Evolutionary conservation across 2,888 invertebrate species (phyloP).

Genomic region (Creontiades dilutus): DNA sequence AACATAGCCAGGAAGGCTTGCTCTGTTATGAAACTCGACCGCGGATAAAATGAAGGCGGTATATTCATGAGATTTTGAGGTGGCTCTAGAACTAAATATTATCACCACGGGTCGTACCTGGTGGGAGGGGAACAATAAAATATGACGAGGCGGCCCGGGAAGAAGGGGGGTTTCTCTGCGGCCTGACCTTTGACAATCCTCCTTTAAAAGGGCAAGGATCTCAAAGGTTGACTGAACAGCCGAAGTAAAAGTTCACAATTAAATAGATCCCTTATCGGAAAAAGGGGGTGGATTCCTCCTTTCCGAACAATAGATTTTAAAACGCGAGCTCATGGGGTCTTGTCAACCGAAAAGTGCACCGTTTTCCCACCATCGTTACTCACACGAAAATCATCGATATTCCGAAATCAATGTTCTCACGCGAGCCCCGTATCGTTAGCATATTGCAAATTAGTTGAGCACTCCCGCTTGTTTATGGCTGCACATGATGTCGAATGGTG

Average conservation of each 20-base stretch:
- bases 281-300: constrained; percentile 16
- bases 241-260: constrained; percentile 43
- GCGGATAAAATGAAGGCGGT: not conserved
- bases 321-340: not conserved
- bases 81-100: constrained; percentile 20
- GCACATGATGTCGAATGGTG: constrained; percentile 54
- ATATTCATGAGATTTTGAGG: constrained; percentile 13
- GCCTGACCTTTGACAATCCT: constrained; percentile 40
- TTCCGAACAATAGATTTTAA: constrained; percentile 33
- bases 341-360: constrained; percentile 51
- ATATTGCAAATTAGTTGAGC: constrained; percentile 38
- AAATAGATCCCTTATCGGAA: constrained; percentile 59
- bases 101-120: not conserved
- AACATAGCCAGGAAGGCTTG: constrained; percentile 13
- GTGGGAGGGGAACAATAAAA: constrained; percentile 11
- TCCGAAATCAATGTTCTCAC: constrained; percentile 60
- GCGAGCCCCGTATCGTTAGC: constrained; percentile 44
- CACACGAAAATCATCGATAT: constrained; percentile 43
- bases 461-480: constrained; percentile 51
- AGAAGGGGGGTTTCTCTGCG: not conserved
- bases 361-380: constrained; percentile 33
- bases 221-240: constrained; percentile 45
- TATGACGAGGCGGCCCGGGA: not conserved
- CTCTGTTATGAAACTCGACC: constrained; percentile 37
- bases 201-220: constrained; percentile 14